Evolutionary conservation across 2,113 vertebrate genomes (phyloP).

Genomic region (Tauraco erythrolophus): DNA sequence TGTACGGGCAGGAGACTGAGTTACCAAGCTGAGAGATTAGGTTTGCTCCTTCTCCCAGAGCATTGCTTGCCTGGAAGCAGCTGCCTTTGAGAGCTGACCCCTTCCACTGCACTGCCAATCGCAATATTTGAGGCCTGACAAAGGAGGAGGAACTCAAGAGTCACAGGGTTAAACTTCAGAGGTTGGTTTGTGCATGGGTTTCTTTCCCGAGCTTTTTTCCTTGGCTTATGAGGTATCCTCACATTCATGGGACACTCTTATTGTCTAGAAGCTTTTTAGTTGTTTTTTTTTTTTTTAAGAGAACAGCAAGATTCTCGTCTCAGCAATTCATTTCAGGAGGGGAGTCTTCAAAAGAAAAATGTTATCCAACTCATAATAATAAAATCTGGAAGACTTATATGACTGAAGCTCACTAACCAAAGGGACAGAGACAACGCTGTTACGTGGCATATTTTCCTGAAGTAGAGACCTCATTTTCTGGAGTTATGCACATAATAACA

Average conservation of each 20-base stretch:
- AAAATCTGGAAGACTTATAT: not conserved
- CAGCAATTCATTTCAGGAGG: not conserved
- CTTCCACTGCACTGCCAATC: not conserved
- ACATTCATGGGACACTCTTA: not conserved
- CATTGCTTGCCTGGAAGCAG: not conserved
- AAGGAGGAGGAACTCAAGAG: not conserved
- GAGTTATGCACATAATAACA: not conserved
- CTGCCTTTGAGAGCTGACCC: not conserved
- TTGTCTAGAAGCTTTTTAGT: not conserved
- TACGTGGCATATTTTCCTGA: not conserved
- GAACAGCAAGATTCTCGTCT: not conserved
- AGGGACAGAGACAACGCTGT: not conserved
- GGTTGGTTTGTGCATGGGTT: not conserved
- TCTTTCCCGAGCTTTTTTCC: not conserved
- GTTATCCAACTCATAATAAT: not conserved
- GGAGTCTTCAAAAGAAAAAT: not conserved
- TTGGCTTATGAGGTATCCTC: not conserved
- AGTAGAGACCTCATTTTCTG: not conserved
- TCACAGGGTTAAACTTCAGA: conserved; percentile 11
- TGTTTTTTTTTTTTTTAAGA: not conserved
- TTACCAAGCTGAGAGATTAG: not conserved
- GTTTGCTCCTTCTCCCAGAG: not conserved
- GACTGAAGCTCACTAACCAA: not conserved
- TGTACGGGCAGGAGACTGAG: not conserved
- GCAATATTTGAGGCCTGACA: not conserved